Evolutionary conservation across 2,113 vertebrate genomes (phyloP).

Genomic region (Xenopus tropicalis): UCB_Xtro_10.0 CM004444.2:47691501-47692000

Average conservation of each 20-base stretch:
- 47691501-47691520: slow-evolving; percentile 1
- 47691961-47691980: too few species aligned
- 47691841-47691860: too few species aligned
- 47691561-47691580: slow-evolving; percentile 25
- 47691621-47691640: neutral
- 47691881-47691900: too few species aligned
- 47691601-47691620: slow-evolving; percentile 10
- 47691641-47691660: neutral
- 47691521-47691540: neutral
- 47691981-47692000: too few species aligned
- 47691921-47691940: too few species aligned
- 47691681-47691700: neutral
- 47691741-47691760: neutral
- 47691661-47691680: neutral
- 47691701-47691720: too few species aligned
- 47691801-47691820: neutral
- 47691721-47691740: too few species aligned
- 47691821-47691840: neutral
- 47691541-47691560: neutral
- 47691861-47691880: too few species aligned
- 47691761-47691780: neutral
- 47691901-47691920: too few species aligned
- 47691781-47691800: neutral
- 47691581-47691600: slow-evolving; percentile 21
- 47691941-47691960: too few species aligned